Base-by-base conservation (phyloP, 1,140 invertebrate genomes). In the Acarapis woodi region DNA sequence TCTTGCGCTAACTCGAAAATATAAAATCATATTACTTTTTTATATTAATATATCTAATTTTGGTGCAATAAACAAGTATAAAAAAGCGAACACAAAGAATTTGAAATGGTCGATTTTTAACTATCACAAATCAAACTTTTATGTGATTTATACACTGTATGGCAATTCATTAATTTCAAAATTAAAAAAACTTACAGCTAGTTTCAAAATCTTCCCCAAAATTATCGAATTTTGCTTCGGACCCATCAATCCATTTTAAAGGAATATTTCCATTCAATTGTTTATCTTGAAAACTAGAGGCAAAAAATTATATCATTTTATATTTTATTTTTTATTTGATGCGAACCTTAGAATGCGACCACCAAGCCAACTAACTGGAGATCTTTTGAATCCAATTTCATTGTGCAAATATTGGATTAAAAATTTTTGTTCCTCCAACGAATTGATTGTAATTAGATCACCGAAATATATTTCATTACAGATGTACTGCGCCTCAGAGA, bases 351-450 rank as follows among this genome's bases (percentile, higher is more conserved):
- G 12, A 16, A 15, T 35, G 19, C n/a, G n/a, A n/a, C 15, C 19
- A 9, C 34, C 34, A 14, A 35, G 15, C 34, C 34, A 35, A 8
- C 21, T 24, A 25, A 35, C 34, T 12, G 34, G 34, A 23, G 23
- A 14, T 35, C 3, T 24, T 9, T n/a, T 25, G 21, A 35, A 25
- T 2, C 21, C 21, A 3, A 35, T 23, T 16, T 24, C 12, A 4
- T 18, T 23, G 3, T 23, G 12, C 16, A 35, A 18, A 24, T 35
- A 25, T 23, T 23, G 21, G 2, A 35, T 16, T 12, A 35, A n/a
- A 2, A 14, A 15, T 15, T 20, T 18, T 25, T 35, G 34, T 24
- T 35, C 34, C 12, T 23, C 16, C 2, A 10, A 12, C 9, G 34
- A 35, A 18, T 35, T 18, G 10, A 35, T 25, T 2, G 15, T 23